Base-by-base conservation (phyloP, 2,797 vertebrate genomes). In the Okamejei kenojei region DNA sequence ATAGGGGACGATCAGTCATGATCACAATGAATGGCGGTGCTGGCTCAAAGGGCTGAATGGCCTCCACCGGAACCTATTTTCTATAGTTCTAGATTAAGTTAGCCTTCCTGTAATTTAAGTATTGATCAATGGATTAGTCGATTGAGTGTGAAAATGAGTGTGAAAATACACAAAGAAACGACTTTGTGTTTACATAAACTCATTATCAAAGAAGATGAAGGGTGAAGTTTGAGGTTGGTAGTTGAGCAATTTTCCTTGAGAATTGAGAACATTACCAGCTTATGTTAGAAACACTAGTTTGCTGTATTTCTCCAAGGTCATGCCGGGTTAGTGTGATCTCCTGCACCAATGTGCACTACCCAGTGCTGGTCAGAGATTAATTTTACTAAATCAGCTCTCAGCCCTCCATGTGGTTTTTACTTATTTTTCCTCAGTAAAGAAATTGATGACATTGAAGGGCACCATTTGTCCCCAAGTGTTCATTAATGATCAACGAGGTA, bases 371-470 rank as follows among this genome's bases (percentile, higher is more conserved):
- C 9, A 63, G 82, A 32, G 82, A 29, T 73, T 68, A 63, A 63
- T 63, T 86, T 73, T 54, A 7, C 90, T 26, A 7, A 6, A 45
- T 93, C 8, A 65, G 23, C 19, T 7, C 5, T 21, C 63, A 32
- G 21, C 71, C n/a, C 84, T 93, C 94, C 96, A 93, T 93, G 93
- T 93, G 82, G 1, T 76, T 26, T 73, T 65, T 73, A 73, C 19
- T 19, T 19, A 23, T 86, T 58, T 58, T 0, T 6, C 13, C 8
- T 8, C 29, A 7, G 8, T 29, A 11, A 29, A 1, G 11, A 86
- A n/a, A n/a, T 63, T 3, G 23, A 61, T 63, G 26, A 26, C 26
- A 73, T 73, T 73, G 17, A 21, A 21, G 71, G 5, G 71, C 6
- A 73, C 65, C 17, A 73, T 73, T 68, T 73, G 71, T 2, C 21